Base-by-base conservation (phyloP, 23 tunicate species). In the Diplosoma virens region DNA sequence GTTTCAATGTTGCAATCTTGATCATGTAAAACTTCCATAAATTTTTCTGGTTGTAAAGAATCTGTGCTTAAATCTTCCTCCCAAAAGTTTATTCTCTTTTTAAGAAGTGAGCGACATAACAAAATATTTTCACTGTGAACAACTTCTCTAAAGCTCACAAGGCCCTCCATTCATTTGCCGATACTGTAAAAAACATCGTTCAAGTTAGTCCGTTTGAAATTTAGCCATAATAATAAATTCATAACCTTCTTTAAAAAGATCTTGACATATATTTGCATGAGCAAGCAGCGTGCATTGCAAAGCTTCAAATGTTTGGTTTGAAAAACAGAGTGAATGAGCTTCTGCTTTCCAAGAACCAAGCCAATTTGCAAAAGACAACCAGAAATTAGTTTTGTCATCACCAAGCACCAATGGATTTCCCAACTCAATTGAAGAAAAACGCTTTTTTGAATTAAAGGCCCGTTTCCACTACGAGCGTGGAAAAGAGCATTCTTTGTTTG, bases 111-210 rank as follows among this genome's bases (percentile, higher is more conserved):
- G 5, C 64, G 64, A 56, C 64, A n/a, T 14, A 56, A n/a, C 64
- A 56, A 56, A n/a, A 21, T 56, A 23, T 56, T 21, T 56, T 56
- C 22, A 56, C 64, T 56, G 24, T 56, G 64, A 18, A 56, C 21
- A 11, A 56, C 25, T 56, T 56, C 64, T 56, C 64, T n/a, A 5
- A 56, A 56, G 64, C 64, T 56, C 6, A 56, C 64, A 11, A 56
- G 64, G 64, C 64, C 64, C 64, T 56, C 24, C 64, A n/a, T 56
- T 56, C 64, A 56, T 56, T 56, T 56, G 64, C 64, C 64, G 16
- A 21, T 56, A 56, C 22, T 56, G 64, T 56, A 23, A 56, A 56
- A 56, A 56, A 18, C 64, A 5, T 56, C 25, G 21, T 56, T 56
- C 22, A 16, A 56, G 25, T 16, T 18, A 23, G 20, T 56, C 64